Percentiles rank a stretch among this genome's conserved stretches.
Conservation (phyloP, 2,888 invertebrate genomes). For the Drosophila nr. perissopoda region DNA sequence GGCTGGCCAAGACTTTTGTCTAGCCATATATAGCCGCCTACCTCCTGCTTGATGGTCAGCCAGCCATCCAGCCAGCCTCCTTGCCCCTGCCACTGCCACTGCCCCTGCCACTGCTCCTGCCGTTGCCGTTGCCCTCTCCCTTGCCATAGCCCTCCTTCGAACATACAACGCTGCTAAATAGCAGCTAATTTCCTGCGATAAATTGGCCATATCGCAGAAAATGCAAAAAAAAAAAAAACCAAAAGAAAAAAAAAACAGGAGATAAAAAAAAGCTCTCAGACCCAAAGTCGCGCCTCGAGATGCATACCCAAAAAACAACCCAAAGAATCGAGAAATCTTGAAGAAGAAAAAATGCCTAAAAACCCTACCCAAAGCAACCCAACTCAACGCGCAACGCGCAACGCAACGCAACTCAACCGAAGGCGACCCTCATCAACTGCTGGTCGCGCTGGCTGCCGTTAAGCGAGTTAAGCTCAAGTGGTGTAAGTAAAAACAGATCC, state of each 20-base stretch:
- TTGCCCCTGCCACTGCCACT: neutral
- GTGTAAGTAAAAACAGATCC: conserved; percentile 72
- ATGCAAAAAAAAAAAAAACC: neutral
- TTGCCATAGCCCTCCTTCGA: conserved; percentile 19
- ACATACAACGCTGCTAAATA: conserved; percentile 79
- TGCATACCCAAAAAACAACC: conserved; percentile 8
- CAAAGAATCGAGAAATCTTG: conserved; percentile 10
- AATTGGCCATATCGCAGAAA: conserved; percentile 80
- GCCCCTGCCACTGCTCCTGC: neutral
- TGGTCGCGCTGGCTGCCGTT: conserved; percentile 14
- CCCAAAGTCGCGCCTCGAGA: conserved; percentile 24
- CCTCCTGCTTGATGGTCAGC: conserved; percentile 15
- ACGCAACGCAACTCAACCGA: conserved; percentile 9
- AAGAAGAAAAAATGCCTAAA: neutral
- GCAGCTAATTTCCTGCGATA: conserved; percentile 83
- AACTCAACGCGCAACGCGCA: neutral
- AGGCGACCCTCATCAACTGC: conserved; percentile 67
- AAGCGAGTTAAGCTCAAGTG: conserved; percentile 74
- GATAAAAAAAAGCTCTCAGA: conserved; percentile 44
- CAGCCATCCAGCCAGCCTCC: neutral
- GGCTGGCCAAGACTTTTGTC: conserved; percentile 3
- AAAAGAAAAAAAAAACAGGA: neutral
- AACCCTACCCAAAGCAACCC: neutral
- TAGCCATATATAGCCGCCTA: conserved; percentile 17
- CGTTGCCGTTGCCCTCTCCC: neutral